Evolutionary conservation across 2,888 invertebrate genomes (phyloP), one percentile per base, ranked within the genome.

Genomic region (Ommatoiulus sabulosus): DNA sequence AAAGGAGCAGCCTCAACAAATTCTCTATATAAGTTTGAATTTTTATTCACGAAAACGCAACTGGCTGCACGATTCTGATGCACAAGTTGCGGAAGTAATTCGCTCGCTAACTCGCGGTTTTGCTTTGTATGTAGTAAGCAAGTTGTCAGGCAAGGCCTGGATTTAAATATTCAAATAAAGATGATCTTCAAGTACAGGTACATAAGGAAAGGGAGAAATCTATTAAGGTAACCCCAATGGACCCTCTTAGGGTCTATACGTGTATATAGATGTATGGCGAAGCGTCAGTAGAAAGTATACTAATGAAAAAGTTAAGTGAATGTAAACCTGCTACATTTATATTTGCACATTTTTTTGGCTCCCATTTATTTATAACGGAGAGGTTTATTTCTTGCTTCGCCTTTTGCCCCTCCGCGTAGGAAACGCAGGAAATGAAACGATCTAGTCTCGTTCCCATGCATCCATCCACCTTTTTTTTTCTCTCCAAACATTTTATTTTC

Each of bases 251-350:
- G 35, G 35, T 35, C 35, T 35, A 35, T 35, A 17, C 57, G 3
- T 57, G 15, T 57, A 12, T 3, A 57, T 17, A 17, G n/a, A n/a
- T n/a, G n/a, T 17, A 5, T 17, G 17, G 5, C 17, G 57, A 17
- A 15, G 57, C 17, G 12, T 5, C 17, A 17, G 57, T 17, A 17
- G 15, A 7, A 48, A 48, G 48, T 48, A 12, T 12, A 48, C 17
- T 57, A 57, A 57, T 57, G 57, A 57, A 57, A 57, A 57, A 57
- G 57, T 57, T 57, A 57, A 57, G 57, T 57, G 57, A 57, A 57
- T 57, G 57, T 57, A 57, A 57, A 57, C 57, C 57, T 17, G 57
- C 57, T 57, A 57, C 57, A 57, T 57, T 57, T 57, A 57, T 57
- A 57, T 57, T 57, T 57, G 15, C 57, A 48, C 57, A 17, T 57